Conservation (phyloP, 2,113 vertebrate genomes). For the Turnix velox region DNA sequence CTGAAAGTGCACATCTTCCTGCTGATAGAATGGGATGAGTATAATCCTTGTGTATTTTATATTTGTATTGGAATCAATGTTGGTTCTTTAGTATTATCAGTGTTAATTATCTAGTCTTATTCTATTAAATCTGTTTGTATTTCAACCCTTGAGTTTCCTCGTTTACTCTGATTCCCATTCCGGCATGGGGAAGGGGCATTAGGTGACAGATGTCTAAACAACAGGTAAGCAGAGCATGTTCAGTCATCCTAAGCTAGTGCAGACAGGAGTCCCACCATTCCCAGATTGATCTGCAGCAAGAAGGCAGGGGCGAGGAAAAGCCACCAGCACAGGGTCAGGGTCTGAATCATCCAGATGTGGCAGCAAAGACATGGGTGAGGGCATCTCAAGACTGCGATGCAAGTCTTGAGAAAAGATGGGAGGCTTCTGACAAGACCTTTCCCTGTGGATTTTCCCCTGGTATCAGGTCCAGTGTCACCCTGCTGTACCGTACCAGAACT, state of each 20-base stretch:
- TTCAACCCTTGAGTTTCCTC: background rate
- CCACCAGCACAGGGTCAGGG: background rate
- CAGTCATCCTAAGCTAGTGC: rapidly evolving
- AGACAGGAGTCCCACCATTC: background rate
- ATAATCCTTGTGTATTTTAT: background rate
- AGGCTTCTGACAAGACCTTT: background rate
- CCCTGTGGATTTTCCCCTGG: rapidly evolving
- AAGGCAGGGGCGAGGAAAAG: background rate
- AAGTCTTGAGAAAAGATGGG: background rate
- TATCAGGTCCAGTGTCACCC: rapidly evolving
- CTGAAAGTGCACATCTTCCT: background rate
- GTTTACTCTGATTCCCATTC: background rate
- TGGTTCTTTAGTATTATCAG: background rate
- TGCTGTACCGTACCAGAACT: rapidly evolving
- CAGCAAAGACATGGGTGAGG: background rate
- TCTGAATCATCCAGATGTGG: rapidly evolving
- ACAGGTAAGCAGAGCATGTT: rapidly evolving
- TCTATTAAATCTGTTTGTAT: background rate
- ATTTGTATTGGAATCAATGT: background rate
- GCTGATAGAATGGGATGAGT: background rate
- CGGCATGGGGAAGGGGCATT: background rate
- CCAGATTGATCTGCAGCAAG: background rate
- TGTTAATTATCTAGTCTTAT: background rate
- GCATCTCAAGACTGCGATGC: background rate
- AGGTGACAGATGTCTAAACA: background rate